These are phyloP conservation scores for Chironomus tentans DNA, from an alignment of 2,888 invertebrate species.

Conservation along the genomic window DNA sequence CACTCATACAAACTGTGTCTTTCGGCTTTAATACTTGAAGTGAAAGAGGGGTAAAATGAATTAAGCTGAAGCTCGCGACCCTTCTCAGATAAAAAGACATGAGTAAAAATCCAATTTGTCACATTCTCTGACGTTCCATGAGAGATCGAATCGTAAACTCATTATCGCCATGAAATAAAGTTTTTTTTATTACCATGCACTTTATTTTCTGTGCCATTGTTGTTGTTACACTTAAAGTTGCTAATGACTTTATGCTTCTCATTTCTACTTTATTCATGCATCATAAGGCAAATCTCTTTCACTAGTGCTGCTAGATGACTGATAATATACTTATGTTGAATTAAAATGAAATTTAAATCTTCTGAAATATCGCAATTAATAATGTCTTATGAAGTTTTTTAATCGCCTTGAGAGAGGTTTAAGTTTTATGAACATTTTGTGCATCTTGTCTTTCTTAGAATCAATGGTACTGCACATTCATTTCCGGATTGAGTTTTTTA, in stretches of 20 bases:
- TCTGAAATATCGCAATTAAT: background rate
- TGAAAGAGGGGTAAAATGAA: background rate
- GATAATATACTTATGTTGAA: background rate
- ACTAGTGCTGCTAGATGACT: background rate
- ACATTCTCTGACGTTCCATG: background rate
- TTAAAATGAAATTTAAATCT: background rate
- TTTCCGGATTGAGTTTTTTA: too few relatives aligned
- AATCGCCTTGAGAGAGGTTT: too few relatives aligned
- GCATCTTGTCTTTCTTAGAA: too few relatives aligned
- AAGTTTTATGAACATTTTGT: too few relatives aligned
- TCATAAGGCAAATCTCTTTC: background rate
- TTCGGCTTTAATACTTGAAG: background rate
- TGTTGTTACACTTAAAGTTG: background rate
- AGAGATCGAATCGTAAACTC: constrained; percentile 13
- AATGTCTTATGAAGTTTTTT: too few relatives aligned
- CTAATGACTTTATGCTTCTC: background rate
- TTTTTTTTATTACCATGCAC: background rate
- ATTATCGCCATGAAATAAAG: constrained; percentile 12
- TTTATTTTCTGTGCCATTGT: background rate
- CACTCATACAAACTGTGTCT: background rate
- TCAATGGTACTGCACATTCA: too few relatives aligned
- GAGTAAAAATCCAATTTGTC: constrained; percentile 18
- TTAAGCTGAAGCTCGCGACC: background rate
- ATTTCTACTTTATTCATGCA: background rate
- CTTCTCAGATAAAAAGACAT: background rate